Evolutionary conservation across 92 coral and sea anemone genomes (phyloP).

Genomic region (Umimayanthus chanpuru): DNA sequence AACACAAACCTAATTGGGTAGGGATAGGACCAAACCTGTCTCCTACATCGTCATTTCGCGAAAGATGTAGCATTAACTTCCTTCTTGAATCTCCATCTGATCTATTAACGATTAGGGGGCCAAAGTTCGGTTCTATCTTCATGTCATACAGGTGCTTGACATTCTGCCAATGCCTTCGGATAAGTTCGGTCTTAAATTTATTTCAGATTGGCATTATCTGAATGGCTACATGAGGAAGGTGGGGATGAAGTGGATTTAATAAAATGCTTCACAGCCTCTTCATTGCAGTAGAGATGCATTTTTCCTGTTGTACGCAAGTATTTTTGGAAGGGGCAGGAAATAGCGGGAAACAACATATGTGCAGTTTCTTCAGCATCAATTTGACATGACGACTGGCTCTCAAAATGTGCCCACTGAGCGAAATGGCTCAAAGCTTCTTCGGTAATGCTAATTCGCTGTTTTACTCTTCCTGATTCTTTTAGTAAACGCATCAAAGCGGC

Average conservation of each 20-base stretch:
- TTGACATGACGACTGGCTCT: no score
- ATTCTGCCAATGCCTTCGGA: slow-evolving; percentile 60
- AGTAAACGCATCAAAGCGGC: no score
- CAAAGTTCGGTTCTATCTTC: slow-evolving; percentile 31
- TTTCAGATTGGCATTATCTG: slow-evolving; percentile 61
- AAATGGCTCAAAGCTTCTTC: no score
- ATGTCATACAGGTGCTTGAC: slow-evolving; percentile 44
- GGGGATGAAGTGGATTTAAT: slow-evolving; percentile 55
- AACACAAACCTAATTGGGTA: slow-evolving; percentile 40
- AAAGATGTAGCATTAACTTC: slow-evolving; percentile 59
- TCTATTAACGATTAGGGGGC: slow-evolving; percentile 50
- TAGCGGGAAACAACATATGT: no score
- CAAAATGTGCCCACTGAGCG: no score
- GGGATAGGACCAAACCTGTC: slow-evolving; percentile 49
- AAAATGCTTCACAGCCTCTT: slow-evolving; percentile 36
- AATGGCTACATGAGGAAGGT: slow-evolving; percentile 53
- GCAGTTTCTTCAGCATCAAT: no score
- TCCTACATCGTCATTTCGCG: slow-evolving; percentile 25
- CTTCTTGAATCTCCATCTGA: slow-evolving; percentile 51
- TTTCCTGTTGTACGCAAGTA: no score
- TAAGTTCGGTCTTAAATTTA: slow-evolving; percentile 43
- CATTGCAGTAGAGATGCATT: slow-evolving; percentile 38
- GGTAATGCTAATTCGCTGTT: no score
- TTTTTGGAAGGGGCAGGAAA: no score
- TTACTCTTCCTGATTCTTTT: no score